Conservation (phyloP, 2,888 invertebrate genomes). For the Hartigia nigra region DNA sequence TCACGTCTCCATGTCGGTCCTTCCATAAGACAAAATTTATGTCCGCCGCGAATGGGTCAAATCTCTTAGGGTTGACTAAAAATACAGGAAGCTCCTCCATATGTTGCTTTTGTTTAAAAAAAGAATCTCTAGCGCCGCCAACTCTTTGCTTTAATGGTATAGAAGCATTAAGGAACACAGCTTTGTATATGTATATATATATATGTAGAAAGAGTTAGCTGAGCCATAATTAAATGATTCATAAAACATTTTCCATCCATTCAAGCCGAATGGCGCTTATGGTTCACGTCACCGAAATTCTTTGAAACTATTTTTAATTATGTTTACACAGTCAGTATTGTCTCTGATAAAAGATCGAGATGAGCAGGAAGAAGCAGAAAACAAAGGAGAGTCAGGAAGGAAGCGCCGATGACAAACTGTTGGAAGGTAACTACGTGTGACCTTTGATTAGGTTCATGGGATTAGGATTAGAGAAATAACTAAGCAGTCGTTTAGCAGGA, state of each 20-base stretch:
- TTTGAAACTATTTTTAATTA: neutral
- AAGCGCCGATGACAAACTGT: neutral
- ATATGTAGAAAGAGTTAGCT: no score
- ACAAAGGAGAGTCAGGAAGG: neutral
- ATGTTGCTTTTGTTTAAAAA: conserved; percentile 2
- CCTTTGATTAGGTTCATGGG: conserved; percentile 5
- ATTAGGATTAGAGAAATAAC: conserved; percentile 9
- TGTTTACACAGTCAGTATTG: neutral
- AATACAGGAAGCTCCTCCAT: conserved; percentile 21
- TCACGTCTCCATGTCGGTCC: neutral
- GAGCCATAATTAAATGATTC: no score
- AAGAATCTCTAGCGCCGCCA: neutral
- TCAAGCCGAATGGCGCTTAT: neutral
- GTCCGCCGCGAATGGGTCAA: conserved; percentile 30
- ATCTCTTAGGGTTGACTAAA: conserved; percentile 32
- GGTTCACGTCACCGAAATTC: neutral
- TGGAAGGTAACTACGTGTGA: neutral
- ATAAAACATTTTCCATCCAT: no score
- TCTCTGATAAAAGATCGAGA: neutral
- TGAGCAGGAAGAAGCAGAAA: neutral
- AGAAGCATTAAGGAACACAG: neutral
- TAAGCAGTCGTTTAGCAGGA: neutral
- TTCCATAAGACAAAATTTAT: conserved; percentile 33
- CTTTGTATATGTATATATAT: neutral
- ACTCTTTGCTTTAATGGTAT: neutral